A percentile compares a stretch with the other conserved stretches of the same genome.
These are phyloP conservation scores for Hyphantria cunea DNA, from an alignment of 1,140 invertebrate genomes.

Conservation along the genomic window DNA sequence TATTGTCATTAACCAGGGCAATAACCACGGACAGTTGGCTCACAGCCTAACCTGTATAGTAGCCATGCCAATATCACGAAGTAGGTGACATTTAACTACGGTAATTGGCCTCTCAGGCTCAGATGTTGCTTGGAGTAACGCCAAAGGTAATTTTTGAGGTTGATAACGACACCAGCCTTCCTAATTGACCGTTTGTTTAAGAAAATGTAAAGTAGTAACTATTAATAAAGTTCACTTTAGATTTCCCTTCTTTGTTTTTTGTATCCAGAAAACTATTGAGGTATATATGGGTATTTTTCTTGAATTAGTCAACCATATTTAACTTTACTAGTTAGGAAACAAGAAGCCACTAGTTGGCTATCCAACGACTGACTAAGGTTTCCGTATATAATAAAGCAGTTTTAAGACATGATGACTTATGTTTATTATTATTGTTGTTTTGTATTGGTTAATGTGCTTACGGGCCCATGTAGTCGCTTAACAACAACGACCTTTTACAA, in stretches of 20 bases:
- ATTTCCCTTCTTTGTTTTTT: background rate
- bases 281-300: no score
- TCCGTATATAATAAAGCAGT: no score
- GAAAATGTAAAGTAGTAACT: background rate
- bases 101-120: constrained; percentile 33
- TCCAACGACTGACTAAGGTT: no score
- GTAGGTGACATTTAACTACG: constrained; percentile 34
- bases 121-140: constrained; percentile 30
- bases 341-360: no score
- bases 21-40: constrained; percentile 27
- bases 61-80: constrained; percentile 34
- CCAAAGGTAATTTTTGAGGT: constrained; percentile 32
- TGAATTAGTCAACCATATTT: no score
- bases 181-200: constrained; percentile 13
- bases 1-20: no score
- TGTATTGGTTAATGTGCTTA: no score
- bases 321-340: no score
- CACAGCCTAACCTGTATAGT: constrained; percentile 31
- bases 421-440: no score
- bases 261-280: background rate
- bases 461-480: no score
- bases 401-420: no score
- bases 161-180: constrained; percentile 8
- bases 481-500: no score
- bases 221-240: background rate